A percentile compares a stretch with the other conserved stretches of the same genome.
phyloP scores from a whole-genome alignment of 2,888 invertebrate species.

The Blera fallax region DNA sequence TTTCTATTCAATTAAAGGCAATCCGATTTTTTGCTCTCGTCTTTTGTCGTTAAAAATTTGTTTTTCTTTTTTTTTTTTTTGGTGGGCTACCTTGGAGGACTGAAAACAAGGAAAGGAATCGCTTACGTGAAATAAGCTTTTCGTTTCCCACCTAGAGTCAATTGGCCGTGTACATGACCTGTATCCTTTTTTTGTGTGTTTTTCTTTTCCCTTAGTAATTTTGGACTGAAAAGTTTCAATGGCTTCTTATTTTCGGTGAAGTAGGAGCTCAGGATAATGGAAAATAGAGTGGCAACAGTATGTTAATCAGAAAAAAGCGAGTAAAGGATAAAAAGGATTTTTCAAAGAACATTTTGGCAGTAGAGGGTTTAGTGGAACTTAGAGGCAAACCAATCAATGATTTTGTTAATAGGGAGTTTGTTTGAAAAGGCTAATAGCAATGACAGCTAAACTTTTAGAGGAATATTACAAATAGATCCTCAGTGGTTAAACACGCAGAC shows the following conservation, averaged over 20 bases:
- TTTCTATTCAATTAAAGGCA: conserved; percentile 37
- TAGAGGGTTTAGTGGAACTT: background rate
- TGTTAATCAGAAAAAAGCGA: background rate
- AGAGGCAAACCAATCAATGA: background rate
- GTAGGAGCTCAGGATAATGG: background rate
- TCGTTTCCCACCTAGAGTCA: conserved; percentile 1
- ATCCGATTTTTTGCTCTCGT: conserved; percentile 17
- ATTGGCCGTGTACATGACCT: conserved; percentile 29
- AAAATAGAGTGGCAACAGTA: background rate
- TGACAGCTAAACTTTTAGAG: no score
- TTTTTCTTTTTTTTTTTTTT: background rate
- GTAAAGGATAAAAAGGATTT: background rate
- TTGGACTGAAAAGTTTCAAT: background rate
- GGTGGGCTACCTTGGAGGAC: background rate
- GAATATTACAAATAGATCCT: no score
- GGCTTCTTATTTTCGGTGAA: background rate
- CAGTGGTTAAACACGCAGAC: no score
- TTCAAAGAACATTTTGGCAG: background rate
- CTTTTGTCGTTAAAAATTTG: background rate
- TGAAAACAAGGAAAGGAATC: background rate
- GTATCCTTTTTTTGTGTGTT: background rate
- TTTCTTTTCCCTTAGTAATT: background rate
- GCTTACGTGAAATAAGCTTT: background rate
- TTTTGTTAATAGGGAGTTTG: background rate
- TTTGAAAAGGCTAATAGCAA: no score